Conservation (phyloP, 1,140 invertebrate species). For the Vanessa atalanta region DNA sequence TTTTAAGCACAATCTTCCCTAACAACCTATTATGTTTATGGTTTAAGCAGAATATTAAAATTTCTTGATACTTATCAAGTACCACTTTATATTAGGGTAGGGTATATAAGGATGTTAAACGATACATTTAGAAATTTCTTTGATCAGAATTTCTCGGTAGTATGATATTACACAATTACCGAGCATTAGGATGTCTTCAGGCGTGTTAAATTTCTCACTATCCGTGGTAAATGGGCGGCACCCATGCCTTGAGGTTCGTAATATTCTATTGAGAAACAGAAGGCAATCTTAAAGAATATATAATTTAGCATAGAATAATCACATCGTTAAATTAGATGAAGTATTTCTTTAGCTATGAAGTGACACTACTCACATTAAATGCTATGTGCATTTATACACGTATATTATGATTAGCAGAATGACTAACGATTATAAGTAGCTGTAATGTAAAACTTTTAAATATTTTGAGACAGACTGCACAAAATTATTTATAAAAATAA, state of each 20-base stretch:
- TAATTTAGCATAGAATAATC: not conserved
- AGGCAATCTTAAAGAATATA: not conserved
- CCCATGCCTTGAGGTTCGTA: slow-evolving; percentile 48
- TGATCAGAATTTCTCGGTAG: slow-evolving; percentile 26
- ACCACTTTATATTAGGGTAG: not conserved
- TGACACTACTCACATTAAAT: no score
- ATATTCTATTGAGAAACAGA: slow-evolving; percentile 10
- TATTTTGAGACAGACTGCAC: no score
- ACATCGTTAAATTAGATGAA: no score
- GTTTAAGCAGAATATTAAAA: slow-evolving; percentile 1
- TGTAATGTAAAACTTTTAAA: no score
- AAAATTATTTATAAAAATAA: no score
- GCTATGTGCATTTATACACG: no score
- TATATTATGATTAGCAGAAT: no score
- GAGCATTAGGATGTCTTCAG: slow-evolving; percentile 55
- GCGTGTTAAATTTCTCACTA: slow-evolving; percentile 57
- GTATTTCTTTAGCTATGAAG: no score
- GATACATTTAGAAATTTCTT: not conserved
- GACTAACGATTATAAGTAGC: no score
- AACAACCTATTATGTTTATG: slow-evolving; percentile 1
- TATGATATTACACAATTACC: slow-evolving; percentile 65
- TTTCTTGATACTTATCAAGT: not conserved
- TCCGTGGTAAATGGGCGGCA: slow-evolving; percentile 54
- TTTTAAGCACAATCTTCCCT: slow-evolving; percentile 12
- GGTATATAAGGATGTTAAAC: not conserved